Evolutionary conservation across 2,888 invertebrate species (phyloP).

Genomic region (Mesoligia furuncula): DNA sequence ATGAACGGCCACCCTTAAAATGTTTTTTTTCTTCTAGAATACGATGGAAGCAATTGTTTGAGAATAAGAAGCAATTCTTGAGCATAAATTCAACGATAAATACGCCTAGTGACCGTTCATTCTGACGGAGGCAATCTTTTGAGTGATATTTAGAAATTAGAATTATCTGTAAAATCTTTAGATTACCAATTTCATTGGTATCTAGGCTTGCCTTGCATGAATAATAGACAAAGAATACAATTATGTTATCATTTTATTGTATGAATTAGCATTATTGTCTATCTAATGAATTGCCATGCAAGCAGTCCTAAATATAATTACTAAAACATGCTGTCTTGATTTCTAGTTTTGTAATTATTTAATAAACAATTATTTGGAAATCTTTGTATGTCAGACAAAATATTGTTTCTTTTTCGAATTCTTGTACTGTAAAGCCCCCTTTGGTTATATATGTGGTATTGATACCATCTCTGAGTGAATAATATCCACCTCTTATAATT

Average conservation of each 20-base stretch:
- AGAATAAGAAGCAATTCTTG: no score
- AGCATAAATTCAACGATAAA: no score
- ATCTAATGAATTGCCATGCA: not conserved
- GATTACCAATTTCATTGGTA: not conserved
- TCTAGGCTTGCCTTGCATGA: not conserved
- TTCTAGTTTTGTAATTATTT: not conserved
- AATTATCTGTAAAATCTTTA: not conserved
- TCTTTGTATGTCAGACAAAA: not conserved
- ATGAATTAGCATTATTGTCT: not conserved
- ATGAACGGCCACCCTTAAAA: no score
- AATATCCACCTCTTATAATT: not conserved
- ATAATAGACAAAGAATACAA: not conserved
- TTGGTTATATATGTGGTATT: slow-evolving; percentile 1
- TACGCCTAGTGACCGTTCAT: no score
- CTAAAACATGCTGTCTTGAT: slow-evolving; percentile 19
- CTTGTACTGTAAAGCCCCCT: not conserved
- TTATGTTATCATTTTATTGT: not conserved
- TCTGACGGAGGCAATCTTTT: no score
- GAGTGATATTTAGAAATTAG: not conserved
- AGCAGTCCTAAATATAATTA: not conserved
- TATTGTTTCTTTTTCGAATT: slow-evolving; percentile 1
- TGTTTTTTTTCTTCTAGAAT: no score
- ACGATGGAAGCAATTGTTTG: no score
- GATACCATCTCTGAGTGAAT: not conserved
- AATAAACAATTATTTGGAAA: not conserved